phyloP scores from a whole-genome alignment of 2,113 vertebrate species.

The Anoura caudifer region DNA sequence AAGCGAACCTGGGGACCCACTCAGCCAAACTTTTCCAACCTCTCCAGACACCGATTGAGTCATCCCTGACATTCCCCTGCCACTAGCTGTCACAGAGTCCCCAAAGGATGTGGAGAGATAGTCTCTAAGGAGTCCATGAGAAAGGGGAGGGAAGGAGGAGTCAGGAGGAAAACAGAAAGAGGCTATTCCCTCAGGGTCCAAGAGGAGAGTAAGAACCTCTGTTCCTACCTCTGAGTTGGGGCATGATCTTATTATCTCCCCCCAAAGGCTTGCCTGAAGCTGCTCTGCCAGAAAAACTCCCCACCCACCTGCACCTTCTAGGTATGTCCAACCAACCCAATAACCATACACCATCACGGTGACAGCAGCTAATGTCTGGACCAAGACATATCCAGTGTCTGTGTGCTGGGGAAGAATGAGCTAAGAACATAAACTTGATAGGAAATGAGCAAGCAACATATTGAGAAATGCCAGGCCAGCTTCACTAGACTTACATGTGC shows the following conservation, averaged over 20 bases:
- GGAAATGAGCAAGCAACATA: background rate
- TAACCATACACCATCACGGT: background rate
- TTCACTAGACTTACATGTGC: background rate
- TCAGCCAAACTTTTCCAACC: constrained; percentile 26
- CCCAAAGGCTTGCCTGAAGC: background rate
- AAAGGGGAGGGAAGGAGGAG: background rate
- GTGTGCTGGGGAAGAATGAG: background rate
- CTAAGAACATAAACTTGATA: background rate
- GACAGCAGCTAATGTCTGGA: background rate
- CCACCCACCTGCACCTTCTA: background rate
- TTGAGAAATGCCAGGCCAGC: background rate
- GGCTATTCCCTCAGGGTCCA: background rate
- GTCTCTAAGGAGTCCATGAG: constrained; percentile 18
- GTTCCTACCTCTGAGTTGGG: background rate
- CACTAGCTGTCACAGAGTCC: background rate
- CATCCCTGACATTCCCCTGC: constrained; percentile 37
- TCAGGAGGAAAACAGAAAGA: background rate
- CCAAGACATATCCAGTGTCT: background rate
- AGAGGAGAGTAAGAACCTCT: background rate
- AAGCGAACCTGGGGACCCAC: constrained; percentile 20
- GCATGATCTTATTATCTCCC: background rate
- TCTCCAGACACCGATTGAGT: background rate
- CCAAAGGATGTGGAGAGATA: background rate
- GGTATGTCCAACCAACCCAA: constrained; percentile 39
- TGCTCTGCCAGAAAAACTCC: background rate